Evolutionary conservation across 2,113 vertebrate species (phyloP).

Genomic region (Lucifuga dentata): DNA sequence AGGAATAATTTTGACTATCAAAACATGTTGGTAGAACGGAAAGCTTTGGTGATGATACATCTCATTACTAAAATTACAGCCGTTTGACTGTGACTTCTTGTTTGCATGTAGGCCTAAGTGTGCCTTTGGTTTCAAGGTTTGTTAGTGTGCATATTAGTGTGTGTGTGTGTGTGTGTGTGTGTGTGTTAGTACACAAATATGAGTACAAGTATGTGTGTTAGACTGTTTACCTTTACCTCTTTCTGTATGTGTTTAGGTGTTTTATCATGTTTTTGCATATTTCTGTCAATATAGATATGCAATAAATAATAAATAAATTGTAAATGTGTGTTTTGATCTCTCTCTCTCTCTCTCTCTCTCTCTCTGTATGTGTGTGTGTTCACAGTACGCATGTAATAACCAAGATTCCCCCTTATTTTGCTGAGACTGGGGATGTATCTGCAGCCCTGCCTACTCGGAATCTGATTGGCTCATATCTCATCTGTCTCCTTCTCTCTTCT

Average conservation of each 20-base stretch:
- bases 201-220: too few species aligned
- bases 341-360: not conserved
- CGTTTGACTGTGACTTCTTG: too few species aligned
- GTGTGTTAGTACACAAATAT: too few species aligned
- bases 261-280: not conserved
- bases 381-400: not conserved
- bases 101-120: not conserved
- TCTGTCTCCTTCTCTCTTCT: conserved; percentile 8
- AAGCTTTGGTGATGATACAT: not conserved
- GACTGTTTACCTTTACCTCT: not conserved
- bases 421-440: not conserved
- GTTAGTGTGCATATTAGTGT: too few species aligned
- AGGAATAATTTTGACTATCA: conserved; percentile 1
- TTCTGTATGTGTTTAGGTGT: not conserved
- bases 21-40: not conserved
- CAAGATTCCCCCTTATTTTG: not conserved
- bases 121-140: not conserved
- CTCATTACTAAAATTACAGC: not conserved
- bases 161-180: not conserved
- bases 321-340: too few species aligned
- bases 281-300: too few species aligned
- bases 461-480: conserved; percentile 67
- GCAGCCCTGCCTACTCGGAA: conserved; percentile 47
- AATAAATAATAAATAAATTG: too few species aligned
- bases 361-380: not conserved